phyloP scores from a whole-genome alignment of 1,140 invertebrate genomes.

The Schmidtea mediterranea region DNA sequence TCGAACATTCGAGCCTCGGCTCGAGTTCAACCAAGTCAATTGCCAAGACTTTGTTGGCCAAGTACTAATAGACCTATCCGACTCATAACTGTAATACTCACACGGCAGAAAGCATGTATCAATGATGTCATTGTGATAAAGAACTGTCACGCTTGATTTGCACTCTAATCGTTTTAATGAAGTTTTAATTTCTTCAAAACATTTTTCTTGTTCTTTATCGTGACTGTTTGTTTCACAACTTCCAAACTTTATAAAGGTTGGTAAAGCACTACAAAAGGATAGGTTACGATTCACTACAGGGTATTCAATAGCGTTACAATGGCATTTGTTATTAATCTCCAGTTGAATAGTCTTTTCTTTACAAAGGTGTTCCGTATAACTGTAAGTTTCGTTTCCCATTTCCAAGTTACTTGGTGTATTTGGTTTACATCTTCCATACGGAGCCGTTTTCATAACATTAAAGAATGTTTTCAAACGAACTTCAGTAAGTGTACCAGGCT shows the following conservation, averaged over 20 bases:
- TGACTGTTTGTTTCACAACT: neutral
- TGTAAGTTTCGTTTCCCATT: neutral
- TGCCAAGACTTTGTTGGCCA: conserved; percentile 3
- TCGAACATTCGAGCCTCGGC: neutral
- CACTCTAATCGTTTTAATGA: neutral
- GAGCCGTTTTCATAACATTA: neutral
- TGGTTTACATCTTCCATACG: neutral
- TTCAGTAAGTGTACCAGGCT: neutral
- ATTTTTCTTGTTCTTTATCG: neutral
- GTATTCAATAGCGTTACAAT: conserved; percentile 4
- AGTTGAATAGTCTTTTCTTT: neutral
- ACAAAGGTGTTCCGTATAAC: too few species aligned
- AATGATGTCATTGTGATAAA: neutral
- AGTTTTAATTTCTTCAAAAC: neutral
- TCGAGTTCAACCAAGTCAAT: neutral
- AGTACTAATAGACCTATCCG: neutral
- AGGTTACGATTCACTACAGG: neutral
- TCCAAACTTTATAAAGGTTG: neutral
- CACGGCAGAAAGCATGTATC: neutral
- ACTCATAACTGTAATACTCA: neutral
- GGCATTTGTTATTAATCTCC: conserved; percentile 1
- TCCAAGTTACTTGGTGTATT: neutral
- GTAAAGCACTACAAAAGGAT: neutral
- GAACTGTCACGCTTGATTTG: neutral
- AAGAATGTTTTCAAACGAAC: neutral